Evolutionary conservation across 1,140 invertebrate genomes (phyloP).

Genomic region (Drosophila novamexicana): DNA sequence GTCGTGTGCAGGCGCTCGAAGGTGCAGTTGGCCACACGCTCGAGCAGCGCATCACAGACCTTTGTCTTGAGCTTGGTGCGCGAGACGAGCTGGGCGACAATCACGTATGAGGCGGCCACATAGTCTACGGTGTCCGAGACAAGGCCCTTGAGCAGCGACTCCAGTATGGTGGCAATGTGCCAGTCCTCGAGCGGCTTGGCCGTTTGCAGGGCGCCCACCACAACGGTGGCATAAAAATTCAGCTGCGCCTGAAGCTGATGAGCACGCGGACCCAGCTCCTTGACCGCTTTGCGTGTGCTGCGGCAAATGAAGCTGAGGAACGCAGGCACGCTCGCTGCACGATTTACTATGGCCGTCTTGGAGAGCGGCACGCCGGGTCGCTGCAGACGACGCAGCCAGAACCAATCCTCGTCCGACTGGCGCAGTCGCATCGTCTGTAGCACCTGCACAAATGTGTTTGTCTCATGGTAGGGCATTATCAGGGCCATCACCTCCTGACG

Average conservation of each 20-base stretch:
- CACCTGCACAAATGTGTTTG: slow-evolving; percentile 93
- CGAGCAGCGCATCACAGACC: slow-evolving; percentile 85
- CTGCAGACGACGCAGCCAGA: slow-evolving; percentile 90
- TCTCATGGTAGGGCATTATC: slow-evolving; percentile 96
- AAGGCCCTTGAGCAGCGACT: slow-evolving; percentile 89
- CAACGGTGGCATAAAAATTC: slow-evolving; percentile 90
- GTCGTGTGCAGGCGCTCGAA: slow-evolving; percentile 68
- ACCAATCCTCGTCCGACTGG: slow-evolving; percentile 88
- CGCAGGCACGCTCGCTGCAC: slow-evolving; percentile 88
- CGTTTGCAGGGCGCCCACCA: slow-evolving; percentile 89
- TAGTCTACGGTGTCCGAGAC: slow-evolving; percentile 89
- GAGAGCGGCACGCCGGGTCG: slow-evolving; percentile 90
- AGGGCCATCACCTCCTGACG: slow-evolving; percentile 91
- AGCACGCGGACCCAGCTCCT: slow-evolving; percentile 87
- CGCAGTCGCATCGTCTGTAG: slow-evolving; percentile 91
- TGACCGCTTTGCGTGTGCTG: slow-evolving; percentile 88
- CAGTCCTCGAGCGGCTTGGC: slow-evolving; percentile 87
- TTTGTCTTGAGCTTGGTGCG: slow-evolving; percentile 88
- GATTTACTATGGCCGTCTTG: slow-evolving; percentile 89
- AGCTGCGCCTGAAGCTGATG: slow-evolving; percentile 88
- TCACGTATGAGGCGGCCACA: slow-evolving; percentile 90
- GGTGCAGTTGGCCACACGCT: slow-evolving; percentile 61
- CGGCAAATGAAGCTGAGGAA: slow-evolving; percentile 91
- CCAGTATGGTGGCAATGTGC: slow-evolving; percentile 89
- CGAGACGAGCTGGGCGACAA: slow-evolving; percentile 88